phyloP scores from a whole-genome alignment of 2,113 vertebrate genomes.

The Engystomops pustulosus region DNA sequence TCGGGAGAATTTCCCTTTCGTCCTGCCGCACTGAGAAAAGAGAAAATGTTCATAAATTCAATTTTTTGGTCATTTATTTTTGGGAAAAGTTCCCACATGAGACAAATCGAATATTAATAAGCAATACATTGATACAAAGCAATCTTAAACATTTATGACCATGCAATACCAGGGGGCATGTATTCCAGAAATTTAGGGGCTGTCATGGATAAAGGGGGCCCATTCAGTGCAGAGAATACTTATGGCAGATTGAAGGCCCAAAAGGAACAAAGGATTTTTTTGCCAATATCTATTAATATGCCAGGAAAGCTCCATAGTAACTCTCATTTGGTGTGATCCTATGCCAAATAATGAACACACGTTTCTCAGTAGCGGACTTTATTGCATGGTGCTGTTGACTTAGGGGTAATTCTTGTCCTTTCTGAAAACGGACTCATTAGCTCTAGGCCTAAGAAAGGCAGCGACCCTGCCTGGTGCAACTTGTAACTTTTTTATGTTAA shows the following conservation, averaged over 20 bases:
- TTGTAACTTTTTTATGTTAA: neutral
- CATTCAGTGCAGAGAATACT: too few relatives aligned
- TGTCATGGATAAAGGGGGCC: too few relatives aligned
- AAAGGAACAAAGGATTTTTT: too few relatives aligned
- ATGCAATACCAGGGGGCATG: too few relatives aligned
- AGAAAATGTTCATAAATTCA: neutral
- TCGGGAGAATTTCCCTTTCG: constrained; percentile 30
- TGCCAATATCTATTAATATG: too few relatives aligned
- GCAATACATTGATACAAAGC: neutral
- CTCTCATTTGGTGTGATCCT: neutral
- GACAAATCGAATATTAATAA: neutral
- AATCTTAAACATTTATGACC: neutral
- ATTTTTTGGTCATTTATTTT: neutral
- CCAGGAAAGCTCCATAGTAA: neutral
- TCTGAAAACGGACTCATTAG: neutral
- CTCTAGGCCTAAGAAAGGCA: neutral
- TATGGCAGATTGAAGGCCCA: too few relatives aligned
- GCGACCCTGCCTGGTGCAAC: neutral
- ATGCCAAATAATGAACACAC: neutral
- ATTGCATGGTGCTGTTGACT: constrained; percentile 53
- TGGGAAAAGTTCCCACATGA: neutral
- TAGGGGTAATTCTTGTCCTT: constrained; percentile 18
- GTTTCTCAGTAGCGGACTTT: constrained; percentile 44
- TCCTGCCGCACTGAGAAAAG: constrained; percentile 42
- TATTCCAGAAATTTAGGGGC: too few relatives aligned